Conservation (phyloP, 2,888 invertebrate species). For the Heliconius hortense region DNA sequence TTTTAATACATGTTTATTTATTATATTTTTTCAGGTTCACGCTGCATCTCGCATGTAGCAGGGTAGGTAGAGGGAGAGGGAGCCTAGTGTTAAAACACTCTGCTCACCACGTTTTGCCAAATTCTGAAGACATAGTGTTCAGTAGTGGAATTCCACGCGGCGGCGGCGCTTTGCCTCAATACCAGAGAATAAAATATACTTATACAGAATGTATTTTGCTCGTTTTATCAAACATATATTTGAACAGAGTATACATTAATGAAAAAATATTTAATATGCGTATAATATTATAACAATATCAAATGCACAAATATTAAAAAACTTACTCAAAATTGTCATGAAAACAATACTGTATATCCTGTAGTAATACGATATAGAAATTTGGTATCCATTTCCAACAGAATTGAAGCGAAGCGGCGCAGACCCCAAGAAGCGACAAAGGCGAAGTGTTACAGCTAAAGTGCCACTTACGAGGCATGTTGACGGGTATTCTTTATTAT, state of each 20-base stretch:
- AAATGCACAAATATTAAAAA: background rate
- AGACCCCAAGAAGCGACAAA: background rate
- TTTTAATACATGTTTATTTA: too few relatives aligned
- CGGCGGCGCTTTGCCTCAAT: too few relatives aligned
- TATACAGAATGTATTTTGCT: too few relatives aligned
- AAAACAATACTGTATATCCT: background rate
- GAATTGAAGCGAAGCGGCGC: background rate
- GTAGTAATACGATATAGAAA: background rate
- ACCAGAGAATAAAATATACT: too few relatives aligned
- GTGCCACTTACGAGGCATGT: background rate
- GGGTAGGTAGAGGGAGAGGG: too few relatives aligned
- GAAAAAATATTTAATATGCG: background rate
- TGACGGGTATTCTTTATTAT: background rate
- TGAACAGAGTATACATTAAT: too few relatives aligned
- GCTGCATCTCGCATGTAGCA: background rate
- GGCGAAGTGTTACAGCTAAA: background rate
- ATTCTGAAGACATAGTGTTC: too few relatives aligned
- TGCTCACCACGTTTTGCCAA: too few relatives aligned
- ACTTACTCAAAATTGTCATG: background rate
- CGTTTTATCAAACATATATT: too few relatives aligned
- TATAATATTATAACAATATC: background rate
- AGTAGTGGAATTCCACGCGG: too few relatives aligned
- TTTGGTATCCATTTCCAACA: background rate
- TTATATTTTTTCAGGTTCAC: background rate
- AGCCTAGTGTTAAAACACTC: too few relatives aligned